Base-by-base conservation (phyloP, 2,797 vertebrate genomes). In the Enteromius viviparus region DNA sequence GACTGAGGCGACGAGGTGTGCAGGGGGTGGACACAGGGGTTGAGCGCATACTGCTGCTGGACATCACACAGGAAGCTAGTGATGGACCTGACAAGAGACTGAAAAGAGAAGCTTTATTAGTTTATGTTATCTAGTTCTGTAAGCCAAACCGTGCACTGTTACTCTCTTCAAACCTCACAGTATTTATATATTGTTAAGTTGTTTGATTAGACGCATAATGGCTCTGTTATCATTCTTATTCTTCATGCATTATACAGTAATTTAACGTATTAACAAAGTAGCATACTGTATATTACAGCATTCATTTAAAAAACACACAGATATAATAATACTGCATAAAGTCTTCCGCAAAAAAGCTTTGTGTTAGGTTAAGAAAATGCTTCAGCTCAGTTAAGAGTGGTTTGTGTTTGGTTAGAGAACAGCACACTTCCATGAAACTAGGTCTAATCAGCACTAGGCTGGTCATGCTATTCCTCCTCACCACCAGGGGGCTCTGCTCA, bases 1-100 rank as follows among this genome's bases (percentile, higher is more conserved):
- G 88, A 82, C 97, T 99, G 90, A 97, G 95, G 80, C 96, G 97
- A 80, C 97, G 96, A 2, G 98, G 97, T 3, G 97, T 99, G 90
- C 97, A 96, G 0, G 97, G 97, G 0, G 97, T 97, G 90, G 95
- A 97, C 87, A 94, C 95, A 0, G 97, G 96, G 0, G 97, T 98
- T 69, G 93, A 92, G 49, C 78, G 83, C 85, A 89, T 32, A 87
- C 42, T 42, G 92, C 93, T 94, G 91, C 90, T 87, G 91, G 91
- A 64, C 77, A 90, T 94, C 26, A 89, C 40, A 85, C 95, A 94
- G 89, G 94, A 90, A 81, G 92, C 81, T 84, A 95, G 91, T 29
- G 93, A 93, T 85, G 87, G 3, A 88, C 75, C 81, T 40, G 83
- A 80, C 19, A 88, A 32, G 68, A 82, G 78, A 47, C 87, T 90